Conservation (phyloP, 1,140 invertebrate genomes). For the Lasioglossum baleicum region DNA sequence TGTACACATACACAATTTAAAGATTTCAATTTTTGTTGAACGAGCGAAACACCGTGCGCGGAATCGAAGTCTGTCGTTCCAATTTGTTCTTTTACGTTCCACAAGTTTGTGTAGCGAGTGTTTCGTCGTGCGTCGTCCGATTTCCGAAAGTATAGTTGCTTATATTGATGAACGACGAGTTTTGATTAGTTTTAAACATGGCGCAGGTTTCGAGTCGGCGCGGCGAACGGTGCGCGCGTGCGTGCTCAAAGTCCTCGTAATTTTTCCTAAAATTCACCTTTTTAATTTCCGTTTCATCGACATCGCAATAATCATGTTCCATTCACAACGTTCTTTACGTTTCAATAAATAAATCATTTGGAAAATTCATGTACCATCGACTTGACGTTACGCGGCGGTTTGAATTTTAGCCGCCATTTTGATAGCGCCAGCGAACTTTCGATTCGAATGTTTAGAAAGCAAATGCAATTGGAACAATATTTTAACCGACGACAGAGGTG, state of each 20-base stretch:
- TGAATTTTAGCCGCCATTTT: neutral
- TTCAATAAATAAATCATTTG: too few relatives aligned
- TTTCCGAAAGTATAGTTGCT: constrained; percentile 31
- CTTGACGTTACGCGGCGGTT: neutral
- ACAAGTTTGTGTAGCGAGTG: neutral
- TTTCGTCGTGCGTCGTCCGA: constrained; percentile 28
- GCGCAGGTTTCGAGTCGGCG: neutral
- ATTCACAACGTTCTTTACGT: too few relatives aligned
- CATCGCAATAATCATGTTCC: neutral
- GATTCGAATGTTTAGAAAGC: neutral
- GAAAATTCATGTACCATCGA: neutral
- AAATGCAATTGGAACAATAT: neutral
- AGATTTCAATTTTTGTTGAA: too few relatives aligned
- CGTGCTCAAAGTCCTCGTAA: neutral
- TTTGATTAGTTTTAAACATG: constrained; percentile 18
- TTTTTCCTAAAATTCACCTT: neutral
- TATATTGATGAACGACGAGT: constrained; percentile 21
- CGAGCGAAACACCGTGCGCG: too few relatives aligned
- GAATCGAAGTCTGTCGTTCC: constrained; percentile 1
- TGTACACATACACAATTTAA: too few relatives aligned
- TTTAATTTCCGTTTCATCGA: neutral
- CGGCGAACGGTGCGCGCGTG: neutral
- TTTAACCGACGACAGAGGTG: neutral
- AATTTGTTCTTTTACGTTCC: constrained; percentile 25
- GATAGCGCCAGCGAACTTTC: neutral